Base-by-base conservation (phyloP, 37 sponge, comb jelly and placozoan genomes). In the Cladorhizidae sp. region DNA sequence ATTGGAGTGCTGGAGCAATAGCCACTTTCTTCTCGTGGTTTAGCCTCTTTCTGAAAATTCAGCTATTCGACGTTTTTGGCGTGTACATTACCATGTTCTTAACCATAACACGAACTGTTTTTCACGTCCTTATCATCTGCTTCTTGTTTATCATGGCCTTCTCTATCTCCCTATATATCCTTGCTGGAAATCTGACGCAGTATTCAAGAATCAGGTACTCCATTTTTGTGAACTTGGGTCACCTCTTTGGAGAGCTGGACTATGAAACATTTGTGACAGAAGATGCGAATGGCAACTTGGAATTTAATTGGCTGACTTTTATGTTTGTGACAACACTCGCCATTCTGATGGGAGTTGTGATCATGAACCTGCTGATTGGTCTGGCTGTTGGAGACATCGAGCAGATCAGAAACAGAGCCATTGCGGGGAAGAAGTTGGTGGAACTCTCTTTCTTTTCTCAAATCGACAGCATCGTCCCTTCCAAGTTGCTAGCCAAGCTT, bases 381-480 rank as follows among this genome's bases (percentile, higher is more conserved):
- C 59, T 97, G 29, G 95, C 97, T 54, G 95, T 97, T 51, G 97
- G 93, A 5, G 92, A 94, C 59, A 97, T 94, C 64, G 95, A 85
- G 1, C 39, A 64, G 15, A 93, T 91, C 64, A 77, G 84, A 52
- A 54, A 52, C 52, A 86, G 86, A 70, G 92, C 97, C 14, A 58
- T 87, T 17, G 55, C 91, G 14, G 70, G 79, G 35, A 87, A 81
- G 56, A 56, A 83, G 33, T 20, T 64, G 2, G 11, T 74, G 0
- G 83, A 85, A 59, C 64, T 93, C 1, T 56, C 61, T 0, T 40
- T 80, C 5, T 85, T 80, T 40, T 58, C 59, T 31, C 71, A 62
- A 11, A 38, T 93, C 22, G 89, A 93, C 25, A 39, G 31, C n/a
- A 25, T 31, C 61, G 33, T 90, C 11, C 85, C 90, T 40, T 55